These are phyloP conservation scores for Xanthia icteritia DNA, from an alignment of 2,888 invertebrate genomes.

Conservation along the genomic window DNA sequence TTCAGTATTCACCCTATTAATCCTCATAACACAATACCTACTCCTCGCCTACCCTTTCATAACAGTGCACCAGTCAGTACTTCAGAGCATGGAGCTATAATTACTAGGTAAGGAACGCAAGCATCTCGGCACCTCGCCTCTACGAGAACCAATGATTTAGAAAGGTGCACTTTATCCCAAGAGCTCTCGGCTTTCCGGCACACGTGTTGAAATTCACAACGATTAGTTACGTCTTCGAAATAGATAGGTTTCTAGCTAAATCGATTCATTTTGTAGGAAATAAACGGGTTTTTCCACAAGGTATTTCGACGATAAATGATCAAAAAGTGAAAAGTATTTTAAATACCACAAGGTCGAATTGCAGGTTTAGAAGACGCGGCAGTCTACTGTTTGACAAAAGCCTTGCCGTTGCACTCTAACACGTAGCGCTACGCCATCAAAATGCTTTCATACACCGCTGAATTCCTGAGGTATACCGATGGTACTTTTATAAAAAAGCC, in stretches of 20 bases:
- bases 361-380: too few relatives aligned
- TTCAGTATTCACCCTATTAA: background rate
- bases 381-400: background rate
- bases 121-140: background rate
- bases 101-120: conserved; percentile 19
- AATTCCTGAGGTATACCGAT: background rate
- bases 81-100: conserved; percentile 34
- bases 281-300: too few relatives aligned
- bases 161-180: conserved; percentile 66
- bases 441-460: background rate
- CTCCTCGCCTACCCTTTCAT: background rate
- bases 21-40: background rate
- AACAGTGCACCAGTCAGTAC: conserved; percentile 13
- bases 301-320: too few relatives aligned
- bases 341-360: background rate
- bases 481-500: background rate
- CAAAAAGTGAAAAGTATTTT: too few relatives aligned
- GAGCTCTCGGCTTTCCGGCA: conserved; percentile 18
- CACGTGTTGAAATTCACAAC: conserved; percentile 42
- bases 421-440: background rate
- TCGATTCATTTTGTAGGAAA: background rate
- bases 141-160: conserved; percentile 71
- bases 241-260: conserved; percentile 19
- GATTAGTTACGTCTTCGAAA: conserved; percentile 36
- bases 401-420: background rate